Conservation (phyloP, 2,113 vertebrate species). For the Cygnus buccinator region DNA sequence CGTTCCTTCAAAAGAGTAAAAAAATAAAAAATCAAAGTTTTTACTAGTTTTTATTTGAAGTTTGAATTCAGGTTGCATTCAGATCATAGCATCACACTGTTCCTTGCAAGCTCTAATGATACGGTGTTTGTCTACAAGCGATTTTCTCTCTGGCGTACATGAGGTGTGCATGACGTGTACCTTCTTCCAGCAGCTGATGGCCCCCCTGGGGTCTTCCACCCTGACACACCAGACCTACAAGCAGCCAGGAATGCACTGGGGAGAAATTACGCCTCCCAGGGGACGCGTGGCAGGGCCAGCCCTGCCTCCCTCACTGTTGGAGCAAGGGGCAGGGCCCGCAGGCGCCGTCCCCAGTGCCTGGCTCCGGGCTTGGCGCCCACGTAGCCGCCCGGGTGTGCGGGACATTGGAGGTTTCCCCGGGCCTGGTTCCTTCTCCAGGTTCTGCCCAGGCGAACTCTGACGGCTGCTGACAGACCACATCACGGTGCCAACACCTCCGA, state of each 20-base stretch:
- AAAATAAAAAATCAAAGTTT: neutral
- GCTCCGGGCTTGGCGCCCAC: neutral
- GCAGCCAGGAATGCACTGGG: too few relatives aligned
- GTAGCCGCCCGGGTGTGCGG: too few relatives aligned
- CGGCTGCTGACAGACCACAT: too few relatives aligned
- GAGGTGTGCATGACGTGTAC: neutral
- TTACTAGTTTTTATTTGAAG: neutral
- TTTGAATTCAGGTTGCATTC: neutral
- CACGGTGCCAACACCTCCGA: too few relatives aligned
- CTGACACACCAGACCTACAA: neutral
- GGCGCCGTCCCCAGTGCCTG: too few relatives aligned
- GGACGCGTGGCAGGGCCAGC: neutral
- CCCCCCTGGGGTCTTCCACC: neutral
- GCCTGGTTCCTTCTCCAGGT: neutral
- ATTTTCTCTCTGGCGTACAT: rapidly evolving
- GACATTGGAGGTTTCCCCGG: too few relatives aligned
- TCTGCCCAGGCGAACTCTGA: neutral
- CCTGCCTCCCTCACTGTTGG: neutral
- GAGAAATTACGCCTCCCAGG: neutral
- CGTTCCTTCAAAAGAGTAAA: neutral
- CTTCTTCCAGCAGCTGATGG: too few relatives aligned
- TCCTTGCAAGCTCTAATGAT: rapidly evolving
- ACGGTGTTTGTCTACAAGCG: rapidly evolving
- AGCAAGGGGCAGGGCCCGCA: too few relatives aligned
- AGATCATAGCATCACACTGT: rapidly evolving